These are phyloP conservation scores for Oryzias dopingdopingensis DNA, from an alignment of 2,797 vertebrate species.

Conservation along the genomic window DNA sequence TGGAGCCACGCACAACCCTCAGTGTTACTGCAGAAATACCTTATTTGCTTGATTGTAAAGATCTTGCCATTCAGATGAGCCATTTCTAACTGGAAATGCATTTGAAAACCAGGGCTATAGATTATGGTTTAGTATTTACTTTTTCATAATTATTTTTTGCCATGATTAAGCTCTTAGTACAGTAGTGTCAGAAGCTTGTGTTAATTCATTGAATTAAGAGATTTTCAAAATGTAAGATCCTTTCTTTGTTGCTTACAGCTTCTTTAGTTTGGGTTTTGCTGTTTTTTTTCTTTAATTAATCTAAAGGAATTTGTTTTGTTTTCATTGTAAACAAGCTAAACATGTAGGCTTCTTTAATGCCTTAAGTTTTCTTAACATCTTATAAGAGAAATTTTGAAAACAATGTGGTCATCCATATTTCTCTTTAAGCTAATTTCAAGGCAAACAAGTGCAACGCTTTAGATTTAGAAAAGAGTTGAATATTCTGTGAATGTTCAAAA, in stretches of 20 bases:
- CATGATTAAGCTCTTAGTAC: conserved; percentile 21
- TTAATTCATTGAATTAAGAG: conserved; percentile 3
- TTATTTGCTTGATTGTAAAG: conserved; percentile 67
- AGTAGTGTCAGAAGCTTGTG: background rate
- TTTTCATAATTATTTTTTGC: conserved; percentile 47
- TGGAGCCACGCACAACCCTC: conserved; percentile 53
- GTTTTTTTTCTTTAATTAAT: conserved; percentile 10
- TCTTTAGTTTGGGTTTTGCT: conserved; percentile 4
- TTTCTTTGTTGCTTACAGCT: conserved; percentile 19
- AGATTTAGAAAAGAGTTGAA: conserved; percentile 4
- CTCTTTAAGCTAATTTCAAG: background rate
- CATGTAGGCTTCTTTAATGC: background rate
- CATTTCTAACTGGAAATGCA: conserved; percentile 62
- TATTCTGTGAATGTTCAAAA: conserved; percentile 16
- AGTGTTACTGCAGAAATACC: conserved; percentile 61
- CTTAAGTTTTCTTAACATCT: conserved; percentile 1
- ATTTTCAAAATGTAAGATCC: conserved; percentile 1
- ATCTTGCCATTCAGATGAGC: conserved; percentile 52
- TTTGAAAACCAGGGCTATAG: conserved; percentile 63
- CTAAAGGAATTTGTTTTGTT: conserved; percentile 1
- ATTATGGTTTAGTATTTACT: conserved; percentile 46
- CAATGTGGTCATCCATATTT: background rate
- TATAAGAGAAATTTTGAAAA: background rate
- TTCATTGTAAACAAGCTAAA: background rate
- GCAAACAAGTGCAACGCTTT: background rate